A percentile compares a stretch with the other conserved stretches of the same genome.
phyloP scores from a whole-genome alignment of 1,140 invertebrate genomes.

The Pteromalus puparum region DNA sequence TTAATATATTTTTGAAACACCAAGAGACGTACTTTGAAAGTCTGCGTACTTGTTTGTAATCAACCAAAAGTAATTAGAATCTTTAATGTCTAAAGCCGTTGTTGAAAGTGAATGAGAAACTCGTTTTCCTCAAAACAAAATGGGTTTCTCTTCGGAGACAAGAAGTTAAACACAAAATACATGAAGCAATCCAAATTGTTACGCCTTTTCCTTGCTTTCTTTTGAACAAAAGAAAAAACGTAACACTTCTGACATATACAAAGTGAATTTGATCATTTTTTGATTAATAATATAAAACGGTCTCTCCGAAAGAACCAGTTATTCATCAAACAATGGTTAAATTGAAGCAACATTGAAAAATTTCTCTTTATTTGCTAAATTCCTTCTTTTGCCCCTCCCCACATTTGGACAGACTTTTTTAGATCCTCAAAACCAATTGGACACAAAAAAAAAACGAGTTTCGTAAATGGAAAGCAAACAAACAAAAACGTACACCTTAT shows the following conservation, averaged over 20 bases:
- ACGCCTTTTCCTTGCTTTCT: conserved; percentile 31
- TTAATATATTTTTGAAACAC: conserved; percentile 46
- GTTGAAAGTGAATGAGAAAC: conserved; percentile 8
- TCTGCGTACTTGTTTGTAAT: conserved; percentile 60
- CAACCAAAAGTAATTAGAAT: conserved; percentile 43
- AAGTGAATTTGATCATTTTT: conserved; percentile 25
- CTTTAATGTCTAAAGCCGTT: background rate
- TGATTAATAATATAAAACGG: background rate
- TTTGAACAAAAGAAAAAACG: conserved; percentile 25
- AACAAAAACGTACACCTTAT: conserved; percentile 11
- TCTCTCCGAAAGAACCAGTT: background rate
- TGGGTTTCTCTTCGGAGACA: conserved; percentile 10
- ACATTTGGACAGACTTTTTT: conserved; percentile 1
- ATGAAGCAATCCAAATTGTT: conserved; percentile 18
- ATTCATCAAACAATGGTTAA: conserved; percentile 29
- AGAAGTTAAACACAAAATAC: background rate
- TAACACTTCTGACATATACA: background rate
- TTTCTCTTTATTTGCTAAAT: conserved; percentile 37
- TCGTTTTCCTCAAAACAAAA: background rate
- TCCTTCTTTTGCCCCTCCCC: conserved; percentile 8
- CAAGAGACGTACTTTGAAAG: conserved; percentile 48
- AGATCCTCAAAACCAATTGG: background rate
- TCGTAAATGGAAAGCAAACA: background rate
- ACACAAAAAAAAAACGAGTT: conserved; percentile 14
- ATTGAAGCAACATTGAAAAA: conserved; percentile 19